Conservation (phyloP, 2,797 vertebrate species). For the Vespertilio murinus region DNA sequence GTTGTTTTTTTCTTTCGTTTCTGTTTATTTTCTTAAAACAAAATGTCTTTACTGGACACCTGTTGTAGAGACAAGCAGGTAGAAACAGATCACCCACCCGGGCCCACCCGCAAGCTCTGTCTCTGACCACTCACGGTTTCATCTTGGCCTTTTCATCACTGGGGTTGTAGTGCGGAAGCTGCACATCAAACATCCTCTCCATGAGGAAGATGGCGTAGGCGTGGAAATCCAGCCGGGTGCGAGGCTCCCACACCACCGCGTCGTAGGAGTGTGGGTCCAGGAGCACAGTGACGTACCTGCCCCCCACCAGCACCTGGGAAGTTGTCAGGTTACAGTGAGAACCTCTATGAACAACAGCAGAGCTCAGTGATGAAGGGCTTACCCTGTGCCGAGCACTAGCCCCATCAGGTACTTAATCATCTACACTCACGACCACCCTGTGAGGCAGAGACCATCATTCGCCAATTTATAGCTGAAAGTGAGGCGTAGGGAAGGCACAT, state of each 20-base stretch:
- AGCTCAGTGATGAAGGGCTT: neutral
- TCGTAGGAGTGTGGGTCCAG: slow-evolving; percentile 92
- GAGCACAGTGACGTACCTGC: slow-evolving; percentile 89
- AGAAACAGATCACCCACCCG: neutral
- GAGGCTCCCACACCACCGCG: slow-evolving; percentile 83
- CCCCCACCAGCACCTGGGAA: slow-evolving; percentile 89
- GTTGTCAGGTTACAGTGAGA: neutral
- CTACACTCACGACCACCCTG: neutral
- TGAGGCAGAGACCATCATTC: neutral
- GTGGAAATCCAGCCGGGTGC: slow-evolving; percentile 87
- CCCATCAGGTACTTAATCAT: accelerated
- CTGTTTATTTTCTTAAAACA: neutral
- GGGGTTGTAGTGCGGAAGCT: slow-evolving; percentile 85
- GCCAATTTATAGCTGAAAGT: too few relatives aligned
- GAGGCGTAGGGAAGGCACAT: neutral
- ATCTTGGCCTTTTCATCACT: slow-evolving; percentile 85
- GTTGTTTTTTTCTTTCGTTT: neutral
- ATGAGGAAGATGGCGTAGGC: slow-evolving; percentile 89
- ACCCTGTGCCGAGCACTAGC: neutral
- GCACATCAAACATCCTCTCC: slow-evolving; percentile 91
- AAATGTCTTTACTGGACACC: neutral
- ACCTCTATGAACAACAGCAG: accelerated
- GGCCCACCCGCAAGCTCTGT: accelerated
- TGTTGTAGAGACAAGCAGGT: neutral
- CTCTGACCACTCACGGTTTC: slow-evolving; percentile 84